Evolutionary conservation across 2,797 vertebrate species (phyloP), one percentile per base, ranked within the genome.

Genomic region (Gallinago stenura): DNA sequence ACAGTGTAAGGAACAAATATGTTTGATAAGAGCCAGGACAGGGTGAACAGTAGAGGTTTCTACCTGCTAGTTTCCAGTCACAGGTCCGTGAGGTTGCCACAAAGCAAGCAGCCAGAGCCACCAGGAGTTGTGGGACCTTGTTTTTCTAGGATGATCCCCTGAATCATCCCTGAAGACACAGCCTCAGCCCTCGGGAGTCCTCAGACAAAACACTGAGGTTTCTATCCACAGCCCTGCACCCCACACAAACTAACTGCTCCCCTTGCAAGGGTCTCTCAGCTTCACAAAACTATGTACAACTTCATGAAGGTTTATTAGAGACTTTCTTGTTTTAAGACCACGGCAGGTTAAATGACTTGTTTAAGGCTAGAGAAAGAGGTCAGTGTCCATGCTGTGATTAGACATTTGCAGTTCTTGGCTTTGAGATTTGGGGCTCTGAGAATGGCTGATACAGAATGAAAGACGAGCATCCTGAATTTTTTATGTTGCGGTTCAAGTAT

Each of bases 401-500:
- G 75, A 61, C 46, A 28, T 39, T 61, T 76, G 62, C 66, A 56
- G 6, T 28, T 69, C 64, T 43, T 43, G 71, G 81, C 91, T 95
- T 85, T 82, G 71, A 84, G 96, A 79, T 82, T 7, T 85, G 89
- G 69, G 84, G 75, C 72, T 89, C 87, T 89, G 87, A 85, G 92
- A 14, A 30, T 16, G 84, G 54, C 87, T 90, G 87, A 28, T 69
- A 26, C n/a, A 41, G 96, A 60, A 65, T 95, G 95, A 96, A 94
- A 91, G 96, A 95, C 5, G 94, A 96, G 89, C 79, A 33, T 54
- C 54, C 64, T 97, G 89, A 96, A 96, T 95, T 91, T 96, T 97
- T 97, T 57, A 97, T 96, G 89, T 62, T 86, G 92, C 94, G 83
- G 91, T 95, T 96, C 93, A 96, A 96, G 91, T 95, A 89, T 97